Evolutionary conservation across 2,113 vertebrate species (phyloP), one percentile per base, ranked within the genome.

Genomic region (Coptodon rendalli): DNA sequence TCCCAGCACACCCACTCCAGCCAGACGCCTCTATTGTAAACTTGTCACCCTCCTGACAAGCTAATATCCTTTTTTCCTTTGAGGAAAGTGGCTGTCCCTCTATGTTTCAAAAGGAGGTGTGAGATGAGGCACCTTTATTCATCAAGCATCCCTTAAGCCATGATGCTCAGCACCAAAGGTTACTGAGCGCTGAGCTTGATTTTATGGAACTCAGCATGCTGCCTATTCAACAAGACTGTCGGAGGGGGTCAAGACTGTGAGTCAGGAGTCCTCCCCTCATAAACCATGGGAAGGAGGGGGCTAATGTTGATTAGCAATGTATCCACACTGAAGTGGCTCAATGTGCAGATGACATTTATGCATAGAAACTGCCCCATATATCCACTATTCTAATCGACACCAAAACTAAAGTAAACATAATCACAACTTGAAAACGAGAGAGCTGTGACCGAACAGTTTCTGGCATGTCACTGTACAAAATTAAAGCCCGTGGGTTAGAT

Each of bases 31-130:
- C 91, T 53, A 80, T 93, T 91, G 93, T 95, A 92, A 93, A 93
- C 88, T 87, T 94, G 87, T 89, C 95, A 94, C 91, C 93, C 86
- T 80, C 66, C 83, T 95, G 96, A 95, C 95, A 94, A 90, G 89
- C 92, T 95, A 95, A 96, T 95, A 94, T 95, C 93, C 94, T 31
- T 91, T 89, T 87, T 93, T 91, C 91, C 91, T 89, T 63, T 83
- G 86, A 86, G 87, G 86, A 89, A 85, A 92, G 84, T 88, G 81
- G 82, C 24, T 24, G 57, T 89, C 90, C 89, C 89, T 78, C 89
- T 91, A 93, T 89, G 91, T 94, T 93, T 93, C 82, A 79, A 87
- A 93, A 83, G 82, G 87, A 95, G 90, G 95, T 94, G 95, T 90
- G 92, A 94, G 92, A 92, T 87, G 78, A 91, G 89, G 91, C 93